These are phyloP conservation scores for Valencia hispanica DNA, from an alignment of 2,797 vertebrate species.

Conservation along the genomic window DNA sequence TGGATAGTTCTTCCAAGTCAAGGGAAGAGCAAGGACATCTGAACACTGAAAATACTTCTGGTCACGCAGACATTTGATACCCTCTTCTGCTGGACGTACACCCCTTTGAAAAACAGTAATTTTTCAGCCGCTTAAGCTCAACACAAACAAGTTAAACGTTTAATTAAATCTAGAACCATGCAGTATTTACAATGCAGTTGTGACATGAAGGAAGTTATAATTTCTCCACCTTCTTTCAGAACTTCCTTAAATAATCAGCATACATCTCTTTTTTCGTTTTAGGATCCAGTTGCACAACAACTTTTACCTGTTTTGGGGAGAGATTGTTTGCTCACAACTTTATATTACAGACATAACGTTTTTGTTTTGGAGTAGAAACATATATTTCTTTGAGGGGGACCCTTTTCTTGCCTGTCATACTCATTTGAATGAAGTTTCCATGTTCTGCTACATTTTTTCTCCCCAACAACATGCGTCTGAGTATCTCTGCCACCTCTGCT, in stretches of 20 bases:
- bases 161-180: constrained; percentile 5
- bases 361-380: constrained; percentile 27
- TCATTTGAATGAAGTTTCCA: constrained; percentile 1
- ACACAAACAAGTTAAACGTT: constrained; percentile 9
- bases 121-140: constrained; percentile 8
- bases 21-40: neutral
- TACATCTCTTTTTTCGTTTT: constrained; percentile 37
- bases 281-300: constrained; percentile 55
- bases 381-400: neutral
- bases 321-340: constrained; percentile 13
- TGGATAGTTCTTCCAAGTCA: neutral
- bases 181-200: neutral
- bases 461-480: neutral
- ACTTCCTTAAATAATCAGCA: constrained; percentile 1
- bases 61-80: neutral
- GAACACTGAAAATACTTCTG: neutral
- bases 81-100: constrained; percentile 1
- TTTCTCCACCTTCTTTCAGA: constrained; percentile 19
- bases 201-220: constrained; percentile 12
- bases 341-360: constrained; percentile 30
- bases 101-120: constrained; percentile 22
- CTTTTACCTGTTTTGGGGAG: constrained; percentile 8
- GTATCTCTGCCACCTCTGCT: neutral
- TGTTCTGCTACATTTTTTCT: neutral
- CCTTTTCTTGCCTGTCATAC: neutral